A percentile compares a stretch with the other conserved stretches of the same genome.
These are phyloP conservation scores for Phocides pigmalion DNA, from an alignment of 1,140 invertebrate genomes.

Conservation along the genomic window DNA sequence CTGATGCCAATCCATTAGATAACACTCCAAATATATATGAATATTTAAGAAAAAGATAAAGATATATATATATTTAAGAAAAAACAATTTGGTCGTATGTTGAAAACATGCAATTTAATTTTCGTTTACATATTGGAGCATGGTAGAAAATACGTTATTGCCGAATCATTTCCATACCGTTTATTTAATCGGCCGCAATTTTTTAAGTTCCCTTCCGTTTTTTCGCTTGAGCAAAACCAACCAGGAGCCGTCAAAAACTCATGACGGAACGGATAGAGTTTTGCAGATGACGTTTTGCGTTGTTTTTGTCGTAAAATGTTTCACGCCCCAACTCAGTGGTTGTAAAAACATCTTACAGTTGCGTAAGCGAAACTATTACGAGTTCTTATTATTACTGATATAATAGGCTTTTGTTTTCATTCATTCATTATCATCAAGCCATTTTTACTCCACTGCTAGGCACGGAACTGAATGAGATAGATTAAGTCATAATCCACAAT, in stretches of 20 bases:
- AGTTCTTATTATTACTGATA: no score
- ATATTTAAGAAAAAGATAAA: no score
- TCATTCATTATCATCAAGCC: no score
- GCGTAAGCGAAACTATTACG: no score
- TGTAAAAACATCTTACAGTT: background rate
- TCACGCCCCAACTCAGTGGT: background rate
- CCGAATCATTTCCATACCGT: constrained; percentile 9
- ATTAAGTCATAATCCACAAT: no score
- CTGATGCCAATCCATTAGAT: no score
- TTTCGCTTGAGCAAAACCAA: constrained; percentile 9
- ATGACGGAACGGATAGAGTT: constrained; percentile 2
- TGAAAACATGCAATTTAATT: background rate
- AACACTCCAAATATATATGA: no score
- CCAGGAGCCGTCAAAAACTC: constrained; percentile 5
- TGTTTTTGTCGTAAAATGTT: constrained; percentile 9
- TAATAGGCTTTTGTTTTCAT: no score
- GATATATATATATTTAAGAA: no score
- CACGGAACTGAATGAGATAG: no score
- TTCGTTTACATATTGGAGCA: background rate
- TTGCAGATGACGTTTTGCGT: background rate
- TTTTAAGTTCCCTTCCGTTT: background rate
- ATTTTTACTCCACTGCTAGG: no score
- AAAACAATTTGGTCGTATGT: background rate
- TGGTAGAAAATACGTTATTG: background rate
- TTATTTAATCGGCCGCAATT: constrained; percentile 2